These are phyloP conservation scores for Pteria penguin DNA, from an alignment of 2,888 invertebrate species.

Conservation along the genomic window DNA sequence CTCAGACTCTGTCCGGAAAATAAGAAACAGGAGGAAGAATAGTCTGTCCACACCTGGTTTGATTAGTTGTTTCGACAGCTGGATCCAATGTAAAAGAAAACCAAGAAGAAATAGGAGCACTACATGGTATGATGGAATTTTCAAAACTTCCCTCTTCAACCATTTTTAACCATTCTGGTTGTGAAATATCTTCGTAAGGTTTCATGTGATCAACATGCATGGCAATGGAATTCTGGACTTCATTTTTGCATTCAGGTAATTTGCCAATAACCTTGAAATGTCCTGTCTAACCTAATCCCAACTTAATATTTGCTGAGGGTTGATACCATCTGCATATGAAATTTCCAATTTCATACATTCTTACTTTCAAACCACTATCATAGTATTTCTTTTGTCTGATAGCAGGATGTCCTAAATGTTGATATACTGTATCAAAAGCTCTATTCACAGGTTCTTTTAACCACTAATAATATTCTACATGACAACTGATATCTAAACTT, in stretches of 20 bases:
- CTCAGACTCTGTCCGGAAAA: neutral
- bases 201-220: constrained; percentile 30
- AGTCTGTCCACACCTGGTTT: neutral
- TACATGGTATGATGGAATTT: neutral
- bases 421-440: constrained; percentile 15
- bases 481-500: neutral
- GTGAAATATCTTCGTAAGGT: constrained; percentile 4
- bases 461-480: constrained; percentile 40
- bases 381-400: constrained; percentile 19
- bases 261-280: constrained; percentile 16
- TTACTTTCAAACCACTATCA: constrained; percentile 16
- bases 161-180: constrained; percentile 3
- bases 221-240: constrained; percentile 1
- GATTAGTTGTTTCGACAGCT: neutral
- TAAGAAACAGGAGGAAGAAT: neutral
- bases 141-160: neutral
- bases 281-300: constrained; percentile 30
- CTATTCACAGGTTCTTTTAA: constrained; percentile 4
- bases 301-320: constrained; percentile 11
- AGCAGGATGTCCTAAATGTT: constrained; percentile 19
- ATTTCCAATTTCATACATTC: neutral
- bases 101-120: neutral
- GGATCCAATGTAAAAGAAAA: neutral
- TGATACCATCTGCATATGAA: constrained; percentile 35
- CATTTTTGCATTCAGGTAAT: constrained; percentile 11